A percentile compares a stretch with the other conserved stretches of the same genome.
Conservation (phyloP, 2,797 vertebrate genomes). For the Nasua narica region DNA sequence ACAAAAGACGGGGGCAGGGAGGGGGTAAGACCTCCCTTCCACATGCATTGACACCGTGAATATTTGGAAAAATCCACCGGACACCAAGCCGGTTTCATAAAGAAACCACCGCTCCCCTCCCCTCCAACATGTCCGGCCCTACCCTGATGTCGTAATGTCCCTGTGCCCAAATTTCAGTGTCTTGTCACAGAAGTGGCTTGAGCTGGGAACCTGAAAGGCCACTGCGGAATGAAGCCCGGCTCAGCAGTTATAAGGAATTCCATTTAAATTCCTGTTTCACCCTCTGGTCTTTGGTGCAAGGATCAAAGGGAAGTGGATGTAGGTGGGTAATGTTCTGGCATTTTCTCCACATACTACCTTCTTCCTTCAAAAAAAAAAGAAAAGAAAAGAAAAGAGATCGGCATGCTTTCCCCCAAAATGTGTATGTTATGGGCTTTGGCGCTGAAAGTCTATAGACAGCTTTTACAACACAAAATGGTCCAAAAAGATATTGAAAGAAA, state of each 20-base stretch:
- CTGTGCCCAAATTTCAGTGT: neutral
- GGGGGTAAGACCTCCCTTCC: neutral
- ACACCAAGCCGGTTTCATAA: neutral
- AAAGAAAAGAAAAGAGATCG: neutral
- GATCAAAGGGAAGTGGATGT: neutral
- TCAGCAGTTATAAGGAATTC: neutral
- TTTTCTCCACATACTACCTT: neutral
- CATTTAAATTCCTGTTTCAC: neutral
- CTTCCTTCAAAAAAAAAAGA: neutral
- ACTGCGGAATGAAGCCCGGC: neutral
- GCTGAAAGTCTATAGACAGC: neutral
- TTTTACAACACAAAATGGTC: neutral
- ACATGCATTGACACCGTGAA: neutral
- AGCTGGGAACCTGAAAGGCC: neutral
- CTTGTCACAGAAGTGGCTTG: neutral
- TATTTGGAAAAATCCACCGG: neutral
- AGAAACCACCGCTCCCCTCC: neutral
- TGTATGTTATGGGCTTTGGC: neutral
- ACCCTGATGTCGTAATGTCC: neutral
- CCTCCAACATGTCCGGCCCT: neutral
- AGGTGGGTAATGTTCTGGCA: neutral
- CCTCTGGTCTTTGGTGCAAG: neutral
- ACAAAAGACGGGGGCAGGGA: rapidly evolving
- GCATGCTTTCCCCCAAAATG: neutral
- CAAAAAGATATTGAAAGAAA: neutral